Evolutionary conservation across 1,140 invertebrate genomes (phyloP), one percentile per base, ranked within the genome.

Genomic region (Scaptomyza graminum): DNA sequence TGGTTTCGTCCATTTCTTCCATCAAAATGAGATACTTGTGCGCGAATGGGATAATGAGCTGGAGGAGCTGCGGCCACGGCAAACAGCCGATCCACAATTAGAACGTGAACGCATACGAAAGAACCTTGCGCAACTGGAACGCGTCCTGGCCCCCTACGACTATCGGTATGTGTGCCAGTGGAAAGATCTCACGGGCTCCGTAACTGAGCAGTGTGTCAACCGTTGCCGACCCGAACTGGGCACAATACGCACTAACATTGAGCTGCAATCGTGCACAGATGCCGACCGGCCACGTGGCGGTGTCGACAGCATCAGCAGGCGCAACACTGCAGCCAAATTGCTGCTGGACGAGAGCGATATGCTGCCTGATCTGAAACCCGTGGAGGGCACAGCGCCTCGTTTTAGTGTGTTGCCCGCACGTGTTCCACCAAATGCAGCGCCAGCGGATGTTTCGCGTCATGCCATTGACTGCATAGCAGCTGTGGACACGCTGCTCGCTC

Each of bases 1-100:
- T 59, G 98, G 98, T 18, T 99, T 99, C 88, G 96, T 99, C 85
- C 95, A 99, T 89, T 94, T 94, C 84, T 99, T 99, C 90, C 93
- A 95, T 74, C 93, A 94, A 54, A 94, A 94, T 72, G 97, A 99
- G 93, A 93, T 99, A 76, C 61, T 99, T 12, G 95, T 98, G 0
- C 97, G 95, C 82, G 95, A 95, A 90, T 99, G 98, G 97, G 95
- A 98, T 88, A 92, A 92, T 63, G 90, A 94, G 25, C 90, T 92
- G 9, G 96, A 97, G 92, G 94, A 95, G 47, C 72, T 93, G 95
- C n/a, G 95, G 92, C 80, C 92, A 79, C 66, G 94, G 93, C 82
- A 93, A 93, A 92, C 81, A 57, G 67, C 69, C 0, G 78, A 90
- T 11, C 76, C 87, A 12, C 90, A 93, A 92, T 94, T 55, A 87